These are phyloP conservation scores for Hybognathus amarus DNA, from an alignment of 2,797 vertebrate genomes.

Conservation along the genomic window DNA sequence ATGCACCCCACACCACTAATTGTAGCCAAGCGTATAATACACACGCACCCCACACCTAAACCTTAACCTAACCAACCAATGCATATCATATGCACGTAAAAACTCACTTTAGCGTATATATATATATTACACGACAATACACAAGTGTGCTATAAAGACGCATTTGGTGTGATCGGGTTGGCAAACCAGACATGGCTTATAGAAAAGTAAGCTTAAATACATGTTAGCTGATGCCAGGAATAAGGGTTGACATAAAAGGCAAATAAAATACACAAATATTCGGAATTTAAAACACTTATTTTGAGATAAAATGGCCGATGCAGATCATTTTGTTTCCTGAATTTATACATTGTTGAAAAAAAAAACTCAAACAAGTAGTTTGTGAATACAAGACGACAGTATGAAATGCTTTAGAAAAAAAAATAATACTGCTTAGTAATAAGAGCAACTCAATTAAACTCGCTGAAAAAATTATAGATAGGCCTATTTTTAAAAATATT, in stretches of 20 bases:
- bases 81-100: too few relatives aligned
- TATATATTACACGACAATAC: too few relatives aligned
- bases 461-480: rapidly evolving
- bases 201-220: too few relatives aligned
- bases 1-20: too few relatives aligned
- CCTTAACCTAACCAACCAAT: too few relatives aligned
- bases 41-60: too few relatives aligned
- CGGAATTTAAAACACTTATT: neutral
- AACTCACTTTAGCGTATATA: too few relatives aligned
- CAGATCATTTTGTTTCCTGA: neutral
- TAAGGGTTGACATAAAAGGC: too few relatives aligned
- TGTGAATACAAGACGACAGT: neutral
- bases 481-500: neutral
- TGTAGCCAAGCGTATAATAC: too few relatives aligned
- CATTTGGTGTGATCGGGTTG: too few relatives aligned
- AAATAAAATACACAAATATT: neutral
- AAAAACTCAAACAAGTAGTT: neutral
- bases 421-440: neutral
- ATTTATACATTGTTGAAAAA: neutral
- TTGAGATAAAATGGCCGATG: neutral
- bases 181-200: too few relatives aligned
- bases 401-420: neutral
- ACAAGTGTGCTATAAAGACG: too few relatives aligned
- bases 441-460: neutral
- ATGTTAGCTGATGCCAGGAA: neutral